phyloP scores from a whole-genome alignment of 2,888 invertebrate species.

The Cosmopolites sordidus region DNA sequence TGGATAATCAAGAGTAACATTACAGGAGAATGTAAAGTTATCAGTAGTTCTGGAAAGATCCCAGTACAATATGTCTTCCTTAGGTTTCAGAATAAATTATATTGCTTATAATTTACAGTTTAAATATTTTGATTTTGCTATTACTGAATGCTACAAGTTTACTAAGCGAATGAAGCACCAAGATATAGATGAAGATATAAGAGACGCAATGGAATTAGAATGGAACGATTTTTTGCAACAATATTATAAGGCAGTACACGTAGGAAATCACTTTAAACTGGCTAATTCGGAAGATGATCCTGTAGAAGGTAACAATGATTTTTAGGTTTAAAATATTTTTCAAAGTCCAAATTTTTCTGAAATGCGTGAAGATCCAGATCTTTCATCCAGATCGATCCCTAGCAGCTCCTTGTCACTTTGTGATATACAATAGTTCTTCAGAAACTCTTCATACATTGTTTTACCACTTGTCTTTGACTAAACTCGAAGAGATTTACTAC shows the following conservation, averaged over 20 bases:
- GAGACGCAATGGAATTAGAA: slow-evolving; percentile 50
- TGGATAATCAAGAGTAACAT: slow-evolving; percentile 49
- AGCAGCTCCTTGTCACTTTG: too few relatives aligned
- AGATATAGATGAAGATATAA: slow-evolving; percentile 56
- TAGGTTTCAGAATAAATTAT: too few relatives aligned
- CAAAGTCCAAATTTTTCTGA: too few relatives aligned
- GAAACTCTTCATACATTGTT: too few relatives aligned
- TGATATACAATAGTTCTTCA: too few relatives aligned
- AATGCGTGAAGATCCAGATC: too few relatives aligned
- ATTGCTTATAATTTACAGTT: slow-evolving; percentile 34
- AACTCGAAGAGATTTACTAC: too few relatives aligned
- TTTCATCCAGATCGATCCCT: too few relatives aligned
- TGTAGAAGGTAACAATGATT: slow-evolving; percentile 7
- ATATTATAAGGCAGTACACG: slow-evolving; percentile 61
- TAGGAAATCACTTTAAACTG: slow-evolving; percentile 53
- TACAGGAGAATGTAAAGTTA: slow-evolving; percentile 43
- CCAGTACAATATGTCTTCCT: slow-evolving; percentile 39
- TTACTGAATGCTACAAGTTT: slow-evolving; percentile 66
- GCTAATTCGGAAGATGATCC: slow-evolving; percentile 35
- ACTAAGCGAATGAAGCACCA: slow-evolving; percentile 57
- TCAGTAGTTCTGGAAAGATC: slow-evolving; percentile 53
- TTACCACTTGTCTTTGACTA: too few relatives aligned
- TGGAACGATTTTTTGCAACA: slow-evolving; percentile 67
- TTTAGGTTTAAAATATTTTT: too few relatives aligned
- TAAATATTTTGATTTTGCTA: slow-evolving; percentile 63